Evolutionary conservation across 1,140 invertebrate genomes (phyloP), one percentile per base, ranked within the genome.

Genomic region (Aethina tumida): DNA sequence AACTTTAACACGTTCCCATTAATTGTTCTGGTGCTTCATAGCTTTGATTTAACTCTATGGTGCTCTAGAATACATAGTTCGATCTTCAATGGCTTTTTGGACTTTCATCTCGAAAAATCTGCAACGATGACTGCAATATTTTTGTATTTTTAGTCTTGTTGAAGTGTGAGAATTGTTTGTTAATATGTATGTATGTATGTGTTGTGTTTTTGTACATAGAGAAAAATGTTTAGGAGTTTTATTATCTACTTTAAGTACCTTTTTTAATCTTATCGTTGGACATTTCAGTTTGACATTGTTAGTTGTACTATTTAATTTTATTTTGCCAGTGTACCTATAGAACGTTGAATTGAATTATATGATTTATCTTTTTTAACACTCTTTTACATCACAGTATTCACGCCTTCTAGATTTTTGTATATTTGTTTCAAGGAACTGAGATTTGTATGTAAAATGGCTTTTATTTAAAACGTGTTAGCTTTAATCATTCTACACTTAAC

Each of bases 11-110:
- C 48, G 55, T 58, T 49, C 55, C 58, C 30, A 34, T 37, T n/a
- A n/a, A n/a, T n/a, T 16, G 45, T 58, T 60, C 55, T 58, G 58
- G 56, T 59, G 58, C 55, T 60, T 58, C 55, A 58, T 55, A 60
- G 55, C n/a, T 50, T 41, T 44, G 35, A 30, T 27, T 40, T 17
- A 41, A 12, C 34, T 28, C 53, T 59, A 55, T 59, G 59, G 59
- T 61, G 59, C 56, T 61, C 46, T 50, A 59, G 55, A 55, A 59
- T 56, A n/a, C n/a, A n/a, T 34, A 43, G 35, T 37, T 21, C 20
- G 22, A 40, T 27, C 25, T 45, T 39, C 31, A 35, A 40, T 34
- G 25, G 18, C 18, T 27, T 30, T 22, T 22, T 41, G 28, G 34
- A 25, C 35, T 52, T 41, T 39, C 24, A 33, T 14, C 32, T 38